A percentile compares a stretch with the other conserved stretches of the same genome.
phyloP scores from a whole-genome alignment of 1,140 invertebrate species.

The Saccostrea echinata region DNA sequence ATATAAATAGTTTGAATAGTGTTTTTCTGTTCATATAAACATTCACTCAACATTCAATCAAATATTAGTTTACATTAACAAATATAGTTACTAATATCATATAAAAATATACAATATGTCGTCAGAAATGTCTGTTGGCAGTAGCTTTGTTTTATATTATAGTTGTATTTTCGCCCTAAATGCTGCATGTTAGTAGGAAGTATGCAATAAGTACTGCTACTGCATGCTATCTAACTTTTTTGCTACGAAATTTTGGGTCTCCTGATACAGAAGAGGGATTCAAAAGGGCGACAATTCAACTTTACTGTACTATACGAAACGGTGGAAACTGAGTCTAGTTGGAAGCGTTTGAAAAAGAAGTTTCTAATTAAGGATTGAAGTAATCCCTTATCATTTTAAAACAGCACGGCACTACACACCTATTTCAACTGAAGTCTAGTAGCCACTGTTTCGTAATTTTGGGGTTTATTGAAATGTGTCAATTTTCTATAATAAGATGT shows the following conservation, averaged over 20 bases:
- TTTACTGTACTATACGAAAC: neutral
- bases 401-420: constrained; percentile 17
- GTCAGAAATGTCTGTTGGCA: neutral
- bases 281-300: neutral
- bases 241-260: neutral
- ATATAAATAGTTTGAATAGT: neutral
- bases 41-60: constrained; percentile 9
- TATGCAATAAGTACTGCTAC: too few relatives aligned
- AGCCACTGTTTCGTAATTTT: constrained; percentile 33
- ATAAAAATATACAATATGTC: constrained; percentile 19
- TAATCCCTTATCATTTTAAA: constrained; percentile 9
- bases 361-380: neutral
- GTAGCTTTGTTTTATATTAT: neutral
- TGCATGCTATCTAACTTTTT: neutral
- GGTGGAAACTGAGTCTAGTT: neutral
- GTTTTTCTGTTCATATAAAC: constrained; percentile 17
- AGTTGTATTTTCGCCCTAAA: neutral
- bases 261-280: neutral
- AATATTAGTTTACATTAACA: neutral
- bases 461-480: neutral
- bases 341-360: constrained; percentile 17
- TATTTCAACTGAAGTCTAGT: constrained; percentile 27
- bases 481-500: neutral
- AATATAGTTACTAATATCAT: constrained; percentile 12
- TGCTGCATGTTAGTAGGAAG: neutral